These are phyloP conservation scores for Meloe dianella DNA, from an alignment of 2,888 invertebrate species.

Conservation along the genomic window DNA sequence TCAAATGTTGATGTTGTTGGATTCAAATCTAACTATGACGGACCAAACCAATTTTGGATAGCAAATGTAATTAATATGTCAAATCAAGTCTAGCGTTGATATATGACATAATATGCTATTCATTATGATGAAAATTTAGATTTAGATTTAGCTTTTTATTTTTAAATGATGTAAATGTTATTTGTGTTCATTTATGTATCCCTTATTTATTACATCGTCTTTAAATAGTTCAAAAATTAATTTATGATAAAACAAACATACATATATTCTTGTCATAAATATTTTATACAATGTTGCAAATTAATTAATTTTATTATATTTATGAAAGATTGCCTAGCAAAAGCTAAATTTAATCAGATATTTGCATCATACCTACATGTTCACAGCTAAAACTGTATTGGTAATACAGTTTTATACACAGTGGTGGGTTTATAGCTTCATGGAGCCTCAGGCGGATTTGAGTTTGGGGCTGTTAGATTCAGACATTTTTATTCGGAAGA, in stretches of 20 bases:
- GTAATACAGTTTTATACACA: no score
- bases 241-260: not conserved
- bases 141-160: no score
- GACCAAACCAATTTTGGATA: not conserved
- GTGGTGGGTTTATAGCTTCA: no score
- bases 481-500: no score
- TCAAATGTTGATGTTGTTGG: conserved; percentile 14
- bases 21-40: conserved; percentile 13
- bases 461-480: no score
- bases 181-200: not conserved
- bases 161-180: not conserved
- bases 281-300: not conserved
- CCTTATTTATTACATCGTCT: not conserved
- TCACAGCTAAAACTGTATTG: not conserved
- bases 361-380: not conserved
- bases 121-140: conserved; percentile 1
- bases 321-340: not conserved
- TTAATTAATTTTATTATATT: not conserved
- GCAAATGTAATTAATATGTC: conserved; percentile 16
- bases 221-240: not conserved
- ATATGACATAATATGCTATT: not conserved
- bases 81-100: conserved; percentile 10
- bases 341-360: not conserved
- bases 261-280: not conserved
- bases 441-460: no score